A percentile compares a stretch with the other conserved stretches of the same genome.
Conservation (phyloP, 2,888 invertebrate genomes). For the Melanargia galathea region DNA sequence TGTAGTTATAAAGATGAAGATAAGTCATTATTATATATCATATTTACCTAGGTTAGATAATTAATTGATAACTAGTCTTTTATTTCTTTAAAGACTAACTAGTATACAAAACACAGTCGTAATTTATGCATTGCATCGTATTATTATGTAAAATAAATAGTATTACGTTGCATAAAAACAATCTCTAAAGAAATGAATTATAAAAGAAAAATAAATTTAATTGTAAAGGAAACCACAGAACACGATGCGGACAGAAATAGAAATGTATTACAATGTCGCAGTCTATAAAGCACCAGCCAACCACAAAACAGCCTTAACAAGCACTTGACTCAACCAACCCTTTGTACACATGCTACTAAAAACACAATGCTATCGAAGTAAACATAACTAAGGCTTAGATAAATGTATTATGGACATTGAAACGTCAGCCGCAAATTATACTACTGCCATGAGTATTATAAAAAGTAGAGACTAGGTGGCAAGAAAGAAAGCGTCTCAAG, state of each 20-base stretch:
- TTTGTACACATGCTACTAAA: constrained; percentile 12
- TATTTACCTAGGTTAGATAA: background rate
- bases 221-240: constrained; percentile 64
- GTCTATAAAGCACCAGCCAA: constrained; percentile 58
- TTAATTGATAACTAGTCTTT: background rate
- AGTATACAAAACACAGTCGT: background rate
- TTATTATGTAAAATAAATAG: constrained; percentile 6
- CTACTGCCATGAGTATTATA: background rate
- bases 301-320: constrained; percentile 50
- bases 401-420: background rate
- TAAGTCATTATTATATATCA: background rate
- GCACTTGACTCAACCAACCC: constrained; percentile 16
- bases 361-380: background rate
- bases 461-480: constrained; percentile 30
- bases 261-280: constrained; percentile 69
- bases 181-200: constrained; percentile 26
- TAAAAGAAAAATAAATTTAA: constrained; percentile 55
- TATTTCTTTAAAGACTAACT: background rate
- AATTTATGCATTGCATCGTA: background rate
- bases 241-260: constrained; percentile 62
- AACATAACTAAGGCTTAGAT: background rate
- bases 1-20: background rate
- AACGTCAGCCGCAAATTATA: constrained; percentile 26
- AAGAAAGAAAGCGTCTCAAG: constrained; percentile 57
- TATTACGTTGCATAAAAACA: constrained; percentile 22